phyloP scores from a whole-genome alignment of 2,113 vertebrate species.

The Nesogale talazaci region DNA sequence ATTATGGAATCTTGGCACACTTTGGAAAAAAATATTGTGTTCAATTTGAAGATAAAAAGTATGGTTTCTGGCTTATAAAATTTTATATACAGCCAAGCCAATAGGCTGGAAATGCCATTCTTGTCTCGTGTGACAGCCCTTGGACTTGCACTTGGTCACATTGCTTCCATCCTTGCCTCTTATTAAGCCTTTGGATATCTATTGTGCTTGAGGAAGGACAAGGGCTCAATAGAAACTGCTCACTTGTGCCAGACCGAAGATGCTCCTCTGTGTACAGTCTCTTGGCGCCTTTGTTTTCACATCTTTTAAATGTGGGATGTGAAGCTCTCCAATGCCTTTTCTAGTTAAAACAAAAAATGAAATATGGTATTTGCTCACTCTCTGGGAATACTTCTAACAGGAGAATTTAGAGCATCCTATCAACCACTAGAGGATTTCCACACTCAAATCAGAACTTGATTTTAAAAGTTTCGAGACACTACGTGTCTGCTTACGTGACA shows the following conservation, averaged over 20 bases:
- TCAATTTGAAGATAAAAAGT: slow-evolving; percentile 27
- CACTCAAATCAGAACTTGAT: neutral
- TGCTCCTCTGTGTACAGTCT: neutral
- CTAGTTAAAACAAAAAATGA: neutral
- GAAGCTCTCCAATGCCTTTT: neutral
- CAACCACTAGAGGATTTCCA: slow-evolving; percentile 31
- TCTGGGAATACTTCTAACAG: neutral
- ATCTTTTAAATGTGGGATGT: slow-evolving; percentile 15
- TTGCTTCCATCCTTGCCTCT: no score
- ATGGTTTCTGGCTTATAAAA: neutral
- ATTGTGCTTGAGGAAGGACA: no score
- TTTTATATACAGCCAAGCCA: neutral
- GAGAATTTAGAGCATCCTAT: neutral
- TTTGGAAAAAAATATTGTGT: slow-evolving; percentile 18
- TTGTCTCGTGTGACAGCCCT: no score
- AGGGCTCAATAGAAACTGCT: no score
- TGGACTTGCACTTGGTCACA: no score
- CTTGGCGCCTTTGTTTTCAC: neutral
- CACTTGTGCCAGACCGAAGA: no score
- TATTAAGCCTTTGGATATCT: no score
- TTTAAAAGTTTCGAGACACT: neutral
- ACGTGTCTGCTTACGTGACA: neutral
- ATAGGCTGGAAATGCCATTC: no score
- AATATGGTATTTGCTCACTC: neutral
- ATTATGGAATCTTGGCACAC: slow-evolving; percentile 53